These are phyloP conservation scores for Agrotis puta DNA, from an alignment of 2,888 invertebrate species.

Conservation along the genomic window DNA sequence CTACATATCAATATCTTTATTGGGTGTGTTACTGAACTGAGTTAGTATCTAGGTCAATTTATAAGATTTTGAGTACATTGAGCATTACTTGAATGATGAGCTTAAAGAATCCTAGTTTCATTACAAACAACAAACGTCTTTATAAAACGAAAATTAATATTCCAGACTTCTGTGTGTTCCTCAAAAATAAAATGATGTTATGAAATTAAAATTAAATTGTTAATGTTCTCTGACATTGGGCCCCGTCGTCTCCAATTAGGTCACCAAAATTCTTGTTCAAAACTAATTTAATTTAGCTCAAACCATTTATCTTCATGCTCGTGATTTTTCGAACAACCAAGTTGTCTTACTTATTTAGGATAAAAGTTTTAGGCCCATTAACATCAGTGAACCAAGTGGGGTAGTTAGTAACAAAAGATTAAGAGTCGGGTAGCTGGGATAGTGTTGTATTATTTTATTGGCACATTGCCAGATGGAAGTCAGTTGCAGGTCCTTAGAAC, in stretches of 20 bases:
- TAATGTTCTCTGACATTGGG: neutral
- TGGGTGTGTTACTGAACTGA: neutral
- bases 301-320: slow-evolving; percentile 43
- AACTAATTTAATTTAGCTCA: slow-evolving; percentile 30
- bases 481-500: slow-evolving; percentile 72
- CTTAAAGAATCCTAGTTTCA: neutral
- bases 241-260: neutral
- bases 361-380: slow-evolving; percentile 59
- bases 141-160: slow-evolving; percentile 12
- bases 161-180: slow-evolving; percentile 11
- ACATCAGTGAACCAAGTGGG: slow-evolving; percentile 49
- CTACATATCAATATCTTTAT: slow-evolving; percentile 34
- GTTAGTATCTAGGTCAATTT: neutral
- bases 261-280: slow-evolving; percentile 18
- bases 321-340: slow-evolving; percentile 32
- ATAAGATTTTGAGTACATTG: neutral
- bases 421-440: slow-evolving; percentile 66
- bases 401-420: slow-evolving; percentile 68
- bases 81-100: neutral
- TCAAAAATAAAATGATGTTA: slow-evolving; percentile 8
- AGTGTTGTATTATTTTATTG: slow-evolving; percentile 81
- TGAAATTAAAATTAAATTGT: slow-evolving; percentile 28
- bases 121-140: neutral
- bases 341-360: slow-evolving; percentile 45
- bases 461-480: slow-evolving; percentile 75